These are phyloP conservation scores for Lophura nycthemera DNA, from an alignment of 2,113 vertebrate genomes.

Conservation along the genomic window DNA sequence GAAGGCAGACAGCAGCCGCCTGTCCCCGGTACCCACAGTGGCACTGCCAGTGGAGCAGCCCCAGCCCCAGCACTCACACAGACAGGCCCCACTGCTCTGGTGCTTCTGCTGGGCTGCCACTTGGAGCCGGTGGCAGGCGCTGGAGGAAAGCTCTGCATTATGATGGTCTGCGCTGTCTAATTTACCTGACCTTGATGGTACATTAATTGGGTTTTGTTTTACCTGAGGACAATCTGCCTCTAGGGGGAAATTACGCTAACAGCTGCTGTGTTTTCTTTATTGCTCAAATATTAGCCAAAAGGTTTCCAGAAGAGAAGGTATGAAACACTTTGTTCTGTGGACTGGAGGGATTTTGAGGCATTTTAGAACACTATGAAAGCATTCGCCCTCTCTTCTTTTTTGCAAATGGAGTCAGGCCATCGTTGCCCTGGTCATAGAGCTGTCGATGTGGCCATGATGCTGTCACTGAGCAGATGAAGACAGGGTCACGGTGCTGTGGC, in stretches of 20 bases:
- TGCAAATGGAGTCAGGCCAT: neutral
- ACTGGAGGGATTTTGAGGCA: neutral
- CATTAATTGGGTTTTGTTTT: constrained; percentile 45
- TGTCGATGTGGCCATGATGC: neutral
- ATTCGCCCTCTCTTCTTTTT: neutral
- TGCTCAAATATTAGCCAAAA: constrained; percentile 42
- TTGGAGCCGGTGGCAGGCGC: constrained; percentile 20
- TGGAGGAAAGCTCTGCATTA: constrained; percentile 40
- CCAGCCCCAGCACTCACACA: constrained; percentile 5
- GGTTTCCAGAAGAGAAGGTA: neutral
- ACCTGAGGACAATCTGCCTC: constrained; percentile 38
- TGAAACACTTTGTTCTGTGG: neutral
- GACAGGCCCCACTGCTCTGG: constrained; percentile 9
- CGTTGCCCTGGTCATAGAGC: too few species aligned
- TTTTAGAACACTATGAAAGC: neutral
- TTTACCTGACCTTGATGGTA: constrained; percentile 30
- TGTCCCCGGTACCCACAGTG: constrained; percentile 16
- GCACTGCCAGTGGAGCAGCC: neutral
- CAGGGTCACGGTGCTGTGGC: accelerated
- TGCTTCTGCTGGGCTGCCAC: neutral
- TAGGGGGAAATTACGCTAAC: constrained; percentile 2
- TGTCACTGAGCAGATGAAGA: neutral
- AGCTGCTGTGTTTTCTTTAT: constrained; percentile 24
- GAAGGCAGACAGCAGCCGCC: constrained; percentile 32
- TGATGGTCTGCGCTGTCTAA: constrained; percentile 17